These are phyloP conservation scores for Rhineura floridana DNA, from an alignment of 2,113 vertebrate species.

Conservation along the genomic window DNA sequence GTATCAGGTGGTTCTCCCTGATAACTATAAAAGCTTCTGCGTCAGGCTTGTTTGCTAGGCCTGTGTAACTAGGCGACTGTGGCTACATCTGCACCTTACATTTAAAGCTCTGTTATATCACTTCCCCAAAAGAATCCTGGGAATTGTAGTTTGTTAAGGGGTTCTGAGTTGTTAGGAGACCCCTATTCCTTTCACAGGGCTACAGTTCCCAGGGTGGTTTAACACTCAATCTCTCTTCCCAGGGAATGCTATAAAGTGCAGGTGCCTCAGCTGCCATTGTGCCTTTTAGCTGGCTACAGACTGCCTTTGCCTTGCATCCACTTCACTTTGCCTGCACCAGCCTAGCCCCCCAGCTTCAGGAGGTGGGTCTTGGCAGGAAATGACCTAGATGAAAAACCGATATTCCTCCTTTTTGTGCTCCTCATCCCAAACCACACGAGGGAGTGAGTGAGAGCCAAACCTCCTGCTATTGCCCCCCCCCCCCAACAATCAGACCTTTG, in stretches of 20 bases:
- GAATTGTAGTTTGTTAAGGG: too few relatives aligned
- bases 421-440: background rate
- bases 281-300: background rate
- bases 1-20: background rate
- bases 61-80: background rate
- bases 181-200: too few relatives aligned
- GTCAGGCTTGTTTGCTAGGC: background rate
- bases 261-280: too few relatives aligned
- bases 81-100: too few relatives aligned
- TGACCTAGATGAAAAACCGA: background rate
- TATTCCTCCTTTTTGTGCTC: background rate
- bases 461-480: background rate
- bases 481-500: background rate
- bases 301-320: background rate
- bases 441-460: background rate
- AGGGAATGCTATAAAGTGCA: too few relatives aligned
- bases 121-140: too few relatives aligned
- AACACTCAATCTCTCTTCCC: too few relatives aligned
- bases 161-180: too few relatives aligned
- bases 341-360: background rate
- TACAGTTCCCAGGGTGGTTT: too few relatives aligned
- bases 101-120: too few relatives aligned
- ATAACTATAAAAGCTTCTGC: background rate
- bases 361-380: background rate
- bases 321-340: background rate